Conservation (phyloP, 2,888 invertebrate species). For the Pseudoips prasinana region DNA sequence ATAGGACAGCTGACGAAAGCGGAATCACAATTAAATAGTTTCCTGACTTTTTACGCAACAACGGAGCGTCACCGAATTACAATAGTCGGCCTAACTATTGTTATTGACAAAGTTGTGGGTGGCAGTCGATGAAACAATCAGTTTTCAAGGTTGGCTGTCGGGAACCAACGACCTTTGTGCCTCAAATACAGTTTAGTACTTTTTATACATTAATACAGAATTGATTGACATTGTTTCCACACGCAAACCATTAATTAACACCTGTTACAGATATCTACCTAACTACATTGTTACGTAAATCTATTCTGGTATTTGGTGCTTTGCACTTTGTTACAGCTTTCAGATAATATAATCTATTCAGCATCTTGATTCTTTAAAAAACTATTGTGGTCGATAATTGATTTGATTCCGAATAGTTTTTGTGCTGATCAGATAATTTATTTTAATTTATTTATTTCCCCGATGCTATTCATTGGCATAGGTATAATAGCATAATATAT, state of each 20-base stretch:
- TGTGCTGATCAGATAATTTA: too few relatives aligned
- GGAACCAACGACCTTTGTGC: conserved; percentile 41
- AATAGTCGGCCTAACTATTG: conserved; percentile 31
- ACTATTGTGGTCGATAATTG: too few relatives aligned
- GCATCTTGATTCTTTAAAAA: too few relatives aligned
- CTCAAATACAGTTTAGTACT: conserved; percentile 12
- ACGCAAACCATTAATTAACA: neutral
- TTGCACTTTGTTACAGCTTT: too few relatives aligned
- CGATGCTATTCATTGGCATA: too few relatives aligned
- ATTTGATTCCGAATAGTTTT: too few relatives aligned
- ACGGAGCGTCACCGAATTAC: conserved; percentile 24
- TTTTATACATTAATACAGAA: neutral
- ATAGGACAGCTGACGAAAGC: conserved; percentile 24
- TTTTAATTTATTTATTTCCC: too few relatives aligned
- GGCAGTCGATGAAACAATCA: conserved; percentile 31
- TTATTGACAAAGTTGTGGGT: conserved; percentile 17
- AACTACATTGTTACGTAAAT: too few relatives aligned
- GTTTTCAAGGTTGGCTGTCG: conserved; percentile 21
- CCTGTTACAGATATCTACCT: neutral
- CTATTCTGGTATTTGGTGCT: too few relatives aligned
- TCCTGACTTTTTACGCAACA: conserved; percentile 29
- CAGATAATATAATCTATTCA: too few relatives aligned
- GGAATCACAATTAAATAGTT: conserved; percentile 23
- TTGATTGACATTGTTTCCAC: neutral
- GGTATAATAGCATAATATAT: too few relatives aligned